Evolutionary conservation across 2,113 vertebrate species (phyloP), one percentile per base, ranked within the genome.

Genomic region (Gobiocypris rarus): DNA sequence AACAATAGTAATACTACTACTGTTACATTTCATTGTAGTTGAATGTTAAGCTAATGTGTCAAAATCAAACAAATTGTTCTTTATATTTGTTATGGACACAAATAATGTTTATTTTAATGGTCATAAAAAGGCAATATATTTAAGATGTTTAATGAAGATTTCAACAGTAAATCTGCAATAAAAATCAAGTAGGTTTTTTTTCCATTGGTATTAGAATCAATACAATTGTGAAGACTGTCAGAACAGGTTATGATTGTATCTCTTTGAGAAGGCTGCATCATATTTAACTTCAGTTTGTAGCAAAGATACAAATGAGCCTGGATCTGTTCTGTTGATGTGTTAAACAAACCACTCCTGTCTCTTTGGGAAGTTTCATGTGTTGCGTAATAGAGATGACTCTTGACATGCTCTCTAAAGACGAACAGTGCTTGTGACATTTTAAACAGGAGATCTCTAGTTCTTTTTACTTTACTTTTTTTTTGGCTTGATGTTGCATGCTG

Each of bases 291-390:
- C 28, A 56, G 28, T 28, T 52, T 31, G 54, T 15, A 43, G n/a
- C 54, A 77, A 73, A 73, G 28, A 58, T 59, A 77, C 31, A 59
- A 54, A 13, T 58, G 54, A 34, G 75, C 52, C 74, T 26, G 14
- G 76, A 17, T 63, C 38, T 79, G 22, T 79, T 63, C 38, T 79
- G 22, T 79, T 28, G 56, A 43, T 8, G 7, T 78, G 24, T 43
- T 26, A 59, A 8, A 79, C n/a, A 79, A 79, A 52, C 41, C 38
- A 48, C 34, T 63, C 76, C 76, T 61, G 41, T 79, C 45, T 65
- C 34, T 78, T 59, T 78, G n/a, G 56, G 56, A 79, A 48, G 58
- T 63, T 34, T 24, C 43, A 4, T 80, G 26, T 31, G 8, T 80
- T 80, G 43, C 19, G 9, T 61, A 61, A 61, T 45, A 43, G 38